Evolutionary conservation across 2,888 invertebrate genomes (phyloP), one percentile per base, ranked within the genome.

Genomic region (Troides aeacus): DNA sequence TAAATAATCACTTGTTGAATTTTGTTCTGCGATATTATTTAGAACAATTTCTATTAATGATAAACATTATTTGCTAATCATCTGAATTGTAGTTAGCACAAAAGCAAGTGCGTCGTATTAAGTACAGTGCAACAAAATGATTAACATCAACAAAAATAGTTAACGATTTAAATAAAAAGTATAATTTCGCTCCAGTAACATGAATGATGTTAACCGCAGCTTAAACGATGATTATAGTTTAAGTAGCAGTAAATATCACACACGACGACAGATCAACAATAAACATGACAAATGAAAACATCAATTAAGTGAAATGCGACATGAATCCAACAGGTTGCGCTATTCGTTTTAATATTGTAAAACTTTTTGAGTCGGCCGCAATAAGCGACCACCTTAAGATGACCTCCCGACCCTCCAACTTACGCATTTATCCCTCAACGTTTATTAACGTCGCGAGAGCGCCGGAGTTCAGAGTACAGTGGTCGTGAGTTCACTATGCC

Each of bases 321-420:
- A 81, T 78, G 81, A 77, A 81, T 77, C 85, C 91, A 91, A 92
- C 92, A 92, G 90, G 92, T 92, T 89, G 86, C 84, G 84, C 86
- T 84, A 89, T 90, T 90, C 90, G 87, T 91, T 92, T 92, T 91
- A 92, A 91, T 92, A 91, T 89, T 87, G 85, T 90, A 87, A 90
- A 92, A 92, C 87, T 91, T 91, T 86, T 87, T 84, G 85, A 85
- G 85, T 85, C 86, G 84, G 86, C 89, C 88, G 88, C 84, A 88
- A 86, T 89, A 89, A 89, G 83, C 87, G 90, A 81, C 91, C 90
- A 88, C 62, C 75, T 74, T 76, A 74, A 79, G 70, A 71, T 72
- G 88, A 84, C 70, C 81, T 73, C 72, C 73, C 68, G 71, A 74
- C 62, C 64, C 46, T n/a, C 75, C 78, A 75, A 71, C 74, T 68